Evolutionary conservation across 2,797 vertebrate species (phyloP), one percentile per base, ranked within the genome.

Genomic region (Cephalopachus bancanus): DNA sequence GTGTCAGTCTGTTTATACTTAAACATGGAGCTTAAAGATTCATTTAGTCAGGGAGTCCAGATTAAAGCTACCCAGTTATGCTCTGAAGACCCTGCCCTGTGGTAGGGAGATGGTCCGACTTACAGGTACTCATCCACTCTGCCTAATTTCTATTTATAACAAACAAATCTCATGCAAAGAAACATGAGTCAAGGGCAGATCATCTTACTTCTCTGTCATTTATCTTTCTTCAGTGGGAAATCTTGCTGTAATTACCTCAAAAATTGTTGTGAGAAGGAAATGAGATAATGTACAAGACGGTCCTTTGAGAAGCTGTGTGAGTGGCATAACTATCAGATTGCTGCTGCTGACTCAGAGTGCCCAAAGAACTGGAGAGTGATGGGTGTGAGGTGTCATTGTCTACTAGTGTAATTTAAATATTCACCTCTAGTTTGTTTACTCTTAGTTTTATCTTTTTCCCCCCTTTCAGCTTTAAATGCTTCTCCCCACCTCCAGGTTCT

Each of bases 221-320:
- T 84, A 33, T 91, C 90, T 85, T 78, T 86, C 59, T 84, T 96
- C 64, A 95, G 65, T 92, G 57, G 75, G 30, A 93, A 97, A 86
- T 88, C 84, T 93, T 85, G 33, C 74, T 96, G n/a, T 91, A 75
- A 91, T 93, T 90, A 80, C n/a, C n/a, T 75, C 75, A 91, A 93
- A 88, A 33, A 37, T 88, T 95, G 22, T 88, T 75, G 20, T 65
- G 80, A 96, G 89, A 87, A 93, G 89, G 96, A 94, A 89, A 92
- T 76, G 71, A 96, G 62, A 88, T 89, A 91, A 88, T 87, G 65
- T 91, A 75, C 15, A 37, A 92, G 88, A 92, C 37, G 37, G 75
- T 93, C 55, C 80, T 96, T 89, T 89, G 89, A 84, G 94, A 95
- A 93, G 30, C 60, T 72, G 30, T 51, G 26, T 53, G n/a, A n/a